Percentiles rank a stretch among this genome's conserved stretches.
phyloP scores from a whole-genome alignment of 2,797 vertebrate species.

The Tinamus major region DNA sequence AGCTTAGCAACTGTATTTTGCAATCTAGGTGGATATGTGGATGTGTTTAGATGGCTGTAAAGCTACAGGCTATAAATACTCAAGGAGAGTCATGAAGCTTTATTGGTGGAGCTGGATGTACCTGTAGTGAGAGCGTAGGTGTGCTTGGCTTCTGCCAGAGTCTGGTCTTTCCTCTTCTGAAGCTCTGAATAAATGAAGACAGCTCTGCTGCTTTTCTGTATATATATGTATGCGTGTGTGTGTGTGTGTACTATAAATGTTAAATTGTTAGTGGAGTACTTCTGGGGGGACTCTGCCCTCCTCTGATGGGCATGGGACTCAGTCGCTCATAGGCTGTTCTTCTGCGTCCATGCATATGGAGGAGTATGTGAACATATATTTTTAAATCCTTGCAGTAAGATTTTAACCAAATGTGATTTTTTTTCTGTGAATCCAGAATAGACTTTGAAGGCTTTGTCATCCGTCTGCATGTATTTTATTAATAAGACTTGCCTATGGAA shows the following conservation, averaged over 20 bases:
- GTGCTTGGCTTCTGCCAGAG: not conserved
- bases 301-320: not conserved
- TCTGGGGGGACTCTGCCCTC: not conserved
- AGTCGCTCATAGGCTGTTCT: not conserved
- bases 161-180: not conserved
- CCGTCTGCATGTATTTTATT: not conserved
- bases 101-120: not conserved
- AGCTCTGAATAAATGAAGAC: not conserved
- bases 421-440: not conserved
- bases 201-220: too few species aligned
- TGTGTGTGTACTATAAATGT: not conserved
- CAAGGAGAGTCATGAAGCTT: not conserved
- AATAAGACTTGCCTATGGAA: not conserved
- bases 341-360: not conserved
- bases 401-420: not conserved
- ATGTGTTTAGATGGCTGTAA: not conserved
- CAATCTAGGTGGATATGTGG: not conserved
- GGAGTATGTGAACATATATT: not conserved
- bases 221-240: not conserved
- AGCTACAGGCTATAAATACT: constrained; percentile 13
- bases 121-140: not conserved
- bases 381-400: constrained; percentile 1
- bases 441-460: not conserved
- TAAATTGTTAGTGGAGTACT: not conserved
- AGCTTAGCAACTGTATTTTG: not conserved